Evolutionary conservation across 2,113 vertebrate genomes (phyloP), one percentile per base, ranked within the genome.

Genomic region (Myrmecophaga tridactyla): DNA sequence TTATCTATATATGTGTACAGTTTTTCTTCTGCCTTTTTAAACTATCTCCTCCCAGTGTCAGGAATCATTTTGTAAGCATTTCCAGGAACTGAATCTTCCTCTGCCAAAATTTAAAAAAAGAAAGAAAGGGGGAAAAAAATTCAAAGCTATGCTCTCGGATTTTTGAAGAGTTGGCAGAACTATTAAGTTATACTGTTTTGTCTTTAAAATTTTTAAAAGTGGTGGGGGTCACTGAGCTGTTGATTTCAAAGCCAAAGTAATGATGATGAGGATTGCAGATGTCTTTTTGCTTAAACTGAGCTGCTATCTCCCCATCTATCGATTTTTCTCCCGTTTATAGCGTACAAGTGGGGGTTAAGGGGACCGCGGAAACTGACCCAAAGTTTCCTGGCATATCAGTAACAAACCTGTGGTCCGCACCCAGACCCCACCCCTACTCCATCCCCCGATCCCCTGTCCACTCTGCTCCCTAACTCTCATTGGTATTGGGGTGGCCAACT

Each of bases 31-130:
- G 10, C 41, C 10, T 51, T 78, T 95, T 88, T 76, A 89, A 95
- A 93, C 92, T 90, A 92, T 97, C 92, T 96, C 92, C 95, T 96
- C 96, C 93, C 93, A 97, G 81, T 97, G 92, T 96, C 96, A 97
- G 96, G 90, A 96, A 97, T 94, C 89, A 80, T 96, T 97, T 96
- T 96, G 95, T 94, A 95, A 96, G 95, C 93, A 87, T 96, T 98
- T 97, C 97, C 96, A 97, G 97, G 97, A 97, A 97, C 94, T 73
- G 78, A 92, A 95, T 96, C 90, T 67, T 84, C 10, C 78, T 78
- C 58, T 92, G 97, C 89, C 96, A 96, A 18, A 56, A 86, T 60
- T 4, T 0, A 58, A 92, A 93, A 87, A 46, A 82, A 81, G 67
- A 69, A 77, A 95, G 53, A 77, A 89, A 81, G n/a, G n/a, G n/a